Evolutionary conservation across 2,797 vertebrate species (phyloP).

Genomic region (Steatocranus sp.): DNA sequence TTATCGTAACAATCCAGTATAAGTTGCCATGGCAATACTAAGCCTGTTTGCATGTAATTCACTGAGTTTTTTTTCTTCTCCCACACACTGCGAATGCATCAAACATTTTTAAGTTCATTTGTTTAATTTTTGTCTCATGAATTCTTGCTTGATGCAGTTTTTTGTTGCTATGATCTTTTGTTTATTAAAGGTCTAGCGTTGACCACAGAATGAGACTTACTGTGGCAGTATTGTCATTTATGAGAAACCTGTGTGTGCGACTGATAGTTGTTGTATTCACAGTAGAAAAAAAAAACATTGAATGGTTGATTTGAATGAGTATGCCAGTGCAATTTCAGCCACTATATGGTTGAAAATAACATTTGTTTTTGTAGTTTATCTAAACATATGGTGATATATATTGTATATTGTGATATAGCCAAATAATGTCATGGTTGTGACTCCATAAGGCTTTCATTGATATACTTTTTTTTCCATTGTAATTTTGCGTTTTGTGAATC

Average conservation of each 20-base stretch:
- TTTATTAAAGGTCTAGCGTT: background rate
- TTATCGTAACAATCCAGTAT: background rate
- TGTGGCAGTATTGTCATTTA: background rate
- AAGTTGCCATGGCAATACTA: background rate
- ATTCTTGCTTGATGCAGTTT: background rate
- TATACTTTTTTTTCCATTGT: background rate
- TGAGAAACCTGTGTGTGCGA: background rate
- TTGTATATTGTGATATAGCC: background rate
- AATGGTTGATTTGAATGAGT: background rate
- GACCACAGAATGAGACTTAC: background rate
- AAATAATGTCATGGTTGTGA: background rate
- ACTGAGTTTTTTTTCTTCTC: background rate
- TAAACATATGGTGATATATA: background rate
- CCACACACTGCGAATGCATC: background rate
- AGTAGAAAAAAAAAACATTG: background rate
- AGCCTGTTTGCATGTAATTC: background rate
- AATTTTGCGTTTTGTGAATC: background rate
- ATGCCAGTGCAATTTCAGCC: background rate
- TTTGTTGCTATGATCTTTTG: background rate
- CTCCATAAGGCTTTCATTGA: background rate
- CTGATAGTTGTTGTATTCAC: background rate
- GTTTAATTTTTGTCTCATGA: background rate
- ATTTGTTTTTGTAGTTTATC: background rate
- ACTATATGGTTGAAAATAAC: background rate
- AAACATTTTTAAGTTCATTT: background rate